Percentiles rank a stretch among this genome's conserved stretches.
Evolutionary conservation across 1,140 invertebrate genomes (phyloP).

Genomic region (Drosophila sp.): DNA sequence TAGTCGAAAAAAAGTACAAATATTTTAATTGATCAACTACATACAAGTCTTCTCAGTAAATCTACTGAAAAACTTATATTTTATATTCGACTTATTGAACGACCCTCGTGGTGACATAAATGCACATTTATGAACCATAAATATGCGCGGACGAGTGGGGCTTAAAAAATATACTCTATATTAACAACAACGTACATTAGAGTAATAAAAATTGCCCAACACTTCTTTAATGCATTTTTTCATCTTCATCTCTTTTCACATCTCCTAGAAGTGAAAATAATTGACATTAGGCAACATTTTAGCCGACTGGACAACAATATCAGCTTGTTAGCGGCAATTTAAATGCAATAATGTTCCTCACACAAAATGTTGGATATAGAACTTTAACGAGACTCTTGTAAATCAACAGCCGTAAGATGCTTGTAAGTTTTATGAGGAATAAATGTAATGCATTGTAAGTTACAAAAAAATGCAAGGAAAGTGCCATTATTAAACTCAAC

Average conservation of each 20-base stretch:
- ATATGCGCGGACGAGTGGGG: constrained; percentile 23
- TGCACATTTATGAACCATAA: constrained; percentile 9
- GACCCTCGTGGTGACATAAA: background rate
- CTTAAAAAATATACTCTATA: constrained; percentile 14
- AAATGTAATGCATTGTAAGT: constrained; percentile 4
- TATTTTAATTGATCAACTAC: no score
- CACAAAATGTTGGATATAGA: constrained; percentile 6
- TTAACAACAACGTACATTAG: background rate
- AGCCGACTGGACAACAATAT: constrained; percentile 43
- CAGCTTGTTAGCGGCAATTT: constrained; percentile 62
- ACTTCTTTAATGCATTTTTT: constrained; percentile 1
- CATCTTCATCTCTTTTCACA: background rate
- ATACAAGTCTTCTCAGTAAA: no score
- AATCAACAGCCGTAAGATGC: background rate
- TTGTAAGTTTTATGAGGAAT: background rate
- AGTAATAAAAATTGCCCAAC: constrained; percentile 9
- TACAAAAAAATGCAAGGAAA: background rate
- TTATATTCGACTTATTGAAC: background rate
- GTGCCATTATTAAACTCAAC: no score
- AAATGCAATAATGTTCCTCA: constrained; percentile 50
- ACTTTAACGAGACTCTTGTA: background rate
- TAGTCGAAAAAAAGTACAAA: no score
- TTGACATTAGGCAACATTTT: constrained; percentile 57
- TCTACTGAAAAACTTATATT: no score
- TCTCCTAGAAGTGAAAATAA: constrained; percentile 38